Evolutionary conservation across 2,888 invertebrate species (phyloP).

Genomic region (Drosophila multiciliata): DNA sequence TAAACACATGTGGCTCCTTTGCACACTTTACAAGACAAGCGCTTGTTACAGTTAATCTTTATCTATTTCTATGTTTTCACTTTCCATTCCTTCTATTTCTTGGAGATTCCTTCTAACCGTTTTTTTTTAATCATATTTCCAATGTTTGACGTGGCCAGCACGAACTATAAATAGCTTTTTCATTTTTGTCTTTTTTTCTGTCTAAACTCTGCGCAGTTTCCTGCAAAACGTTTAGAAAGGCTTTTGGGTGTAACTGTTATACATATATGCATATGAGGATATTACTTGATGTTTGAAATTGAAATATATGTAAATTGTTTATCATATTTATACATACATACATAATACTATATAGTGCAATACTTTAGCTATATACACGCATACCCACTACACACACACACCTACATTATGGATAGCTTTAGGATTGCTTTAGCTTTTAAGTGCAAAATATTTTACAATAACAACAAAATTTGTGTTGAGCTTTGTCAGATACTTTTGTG

Average conservation of each 20-base stretch:
- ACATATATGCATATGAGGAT: slow-evolving; percentile 13
- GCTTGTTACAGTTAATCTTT: slow-evolving; percentile 15
- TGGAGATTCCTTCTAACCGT: slow-evolving; percentile 1
- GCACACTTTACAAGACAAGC: slow-evolving; percentile 10
- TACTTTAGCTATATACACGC: slow-evolving; percentile 64
- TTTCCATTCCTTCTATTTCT: slow-evolving; percentile 12
- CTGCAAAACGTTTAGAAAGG: slow-evolving; percentile 24
- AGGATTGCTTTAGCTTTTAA: slow-evolving; percentile 67
- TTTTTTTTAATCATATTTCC: background rate
- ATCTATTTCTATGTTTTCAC: background rate
- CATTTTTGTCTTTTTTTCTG: slow-evolving; percentile 7
- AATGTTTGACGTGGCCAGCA: slow-evolving; percentile 16
- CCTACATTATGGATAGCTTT: slow-evolving; percentile 50
- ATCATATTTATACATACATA: slow-evolving; percentile 53
- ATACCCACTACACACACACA: slow-evolving; percentile 30
- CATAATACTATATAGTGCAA: slow-evolving; percentile 68
- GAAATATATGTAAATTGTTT: slow-evolving; percentile 70
- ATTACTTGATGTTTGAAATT: slow-evolving; percentile 30
- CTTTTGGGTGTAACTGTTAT: slow-evolving; percentile 35
- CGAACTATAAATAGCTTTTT: slow-evolving; percentile 2
- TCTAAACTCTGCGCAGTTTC: slow-evolving; percentile 17
- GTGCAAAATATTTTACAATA: slow-evolving; percentile 32
- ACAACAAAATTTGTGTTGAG: slow-evolving; percentile 47
- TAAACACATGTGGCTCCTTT: slow-evolving; percentile 8
- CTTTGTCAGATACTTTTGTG: slow-evolving; percentile 35